Evolutionary conservation across 2,888 invertebrate genomes (phyloP).

Genomic region (Drosophila flavopinicola): DNA sequence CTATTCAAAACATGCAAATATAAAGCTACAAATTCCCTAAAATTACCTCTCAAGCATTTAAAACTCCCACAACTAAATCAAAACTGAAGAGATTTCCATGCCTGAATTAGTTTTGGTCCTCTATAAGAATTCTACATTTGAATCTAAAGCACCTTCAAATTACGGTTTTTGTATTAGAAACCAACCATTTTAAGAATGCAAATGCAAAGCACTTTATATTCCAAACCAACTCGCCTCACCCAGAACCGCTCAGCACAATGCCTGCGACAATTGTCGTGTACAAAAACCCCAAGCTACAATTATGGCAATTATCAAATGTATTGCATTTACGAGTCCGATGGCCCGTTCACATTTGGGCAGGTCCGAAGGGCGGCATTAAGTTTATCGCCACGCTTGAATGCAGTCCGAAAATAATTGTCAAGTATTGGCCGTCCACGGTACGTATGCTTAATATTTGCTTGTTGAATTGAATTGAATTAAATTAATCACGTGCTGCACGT

Average conservation of each 20-base stretch:
- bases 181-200: no score
- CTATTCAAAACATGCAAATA: no score
- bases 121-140: no score
- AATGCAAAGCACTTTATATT: not conserved
- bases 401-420: conserved; percentile 36
- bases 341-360: conserved; percentile 6
- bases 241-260: not conserved
- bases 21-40: no score
- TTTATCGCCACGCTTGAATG: conserved; percentile 34
- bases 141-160: no score
- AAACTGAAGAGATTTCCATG: no score
- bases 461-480: conserved; percentile 21
- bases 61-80: no score
- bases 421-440: conserved; percentile 9
- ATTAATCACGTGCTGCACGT: conserved; percentile 52
- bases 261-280: conserved; percentile 2
- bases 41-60: no score
- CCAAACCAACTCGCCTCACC: not conserved
- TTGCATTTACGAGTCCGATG: not conserved
- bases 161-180: no score
- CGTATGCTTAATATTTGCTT: conserved; percentile 26
- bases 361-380: conserved; percentile 10
- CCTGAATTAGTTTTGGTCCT: no score
- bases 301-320: conserved; percentile 13
- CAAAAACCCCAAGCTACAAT: not conserved